These are phyloP conservation scores for Caenorhabditis afra DNA, from an alignment of 2,888 invertebrate genomes.

Conservation along the genomic window DNA sequence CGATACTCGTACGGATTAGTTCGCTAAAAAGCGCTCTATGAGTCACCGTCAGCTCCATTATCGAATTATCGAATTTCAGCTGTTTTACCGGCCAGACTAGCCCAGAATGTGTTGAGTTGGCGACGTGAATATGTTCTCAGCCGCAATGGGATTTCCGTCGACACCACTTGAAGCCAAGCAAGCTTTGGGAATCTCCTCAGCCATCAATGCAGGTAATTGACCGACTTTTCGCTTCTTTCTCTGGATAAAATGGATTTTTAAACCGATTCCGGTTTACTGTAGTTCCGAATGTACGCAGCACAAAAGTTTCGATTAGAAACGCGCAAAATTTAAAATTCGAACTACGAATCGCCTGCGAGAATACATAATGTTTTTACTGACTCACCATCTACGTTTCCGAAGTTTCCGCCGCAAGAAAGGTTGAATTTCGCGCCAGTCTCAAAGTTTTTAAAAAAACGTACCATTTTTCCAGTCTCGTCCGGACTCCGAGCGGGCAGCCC, in stretches of 20 bases:
- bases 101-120: slow-evolving; percentile 35
- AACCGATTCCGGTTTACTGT: too few species aligned
- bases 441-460: neutral
- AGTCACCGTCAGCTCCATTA: slow-evolving; percentile 16
- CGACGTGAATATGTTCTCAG: slow-evolving; percentile 59
- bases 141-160: slow-evolving; percentile 63
- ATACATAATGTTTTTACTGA: slow-evolving; percentile 23
- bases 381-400: slow-evolving; percentile 24
- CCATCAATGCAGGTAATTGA: slow-evolving; percentile 48
- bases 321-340: neutral
- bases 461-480: slow-evolving; percentile 36
- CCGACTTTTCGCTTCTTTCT: neutral
- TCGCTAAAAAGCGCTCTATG: neutral
- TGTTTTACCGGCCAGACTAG: slow-evolving; percentile 28
- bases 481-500: slow-evolving; percentile 56
- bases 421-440: too few species aligned
- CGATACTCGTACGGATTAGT: neutral
- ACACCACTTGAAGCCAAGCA: slow-evolving; percentile 61
- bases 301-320: neutral
- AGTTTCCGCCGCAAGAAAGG: too few species aligned
- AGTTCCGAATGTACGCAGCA: too few species aligned
- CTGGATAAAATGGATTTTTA: too few species aligned
- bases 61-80: slow-evolving; percentile 19
- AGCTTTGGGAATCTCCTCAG: slow-evolving; percentile 56
- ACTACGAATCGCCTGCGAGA: neutral